Conservation (phyloP, 2,113 vertebrate genomes). For the Hypanus sabinus region DNA sequence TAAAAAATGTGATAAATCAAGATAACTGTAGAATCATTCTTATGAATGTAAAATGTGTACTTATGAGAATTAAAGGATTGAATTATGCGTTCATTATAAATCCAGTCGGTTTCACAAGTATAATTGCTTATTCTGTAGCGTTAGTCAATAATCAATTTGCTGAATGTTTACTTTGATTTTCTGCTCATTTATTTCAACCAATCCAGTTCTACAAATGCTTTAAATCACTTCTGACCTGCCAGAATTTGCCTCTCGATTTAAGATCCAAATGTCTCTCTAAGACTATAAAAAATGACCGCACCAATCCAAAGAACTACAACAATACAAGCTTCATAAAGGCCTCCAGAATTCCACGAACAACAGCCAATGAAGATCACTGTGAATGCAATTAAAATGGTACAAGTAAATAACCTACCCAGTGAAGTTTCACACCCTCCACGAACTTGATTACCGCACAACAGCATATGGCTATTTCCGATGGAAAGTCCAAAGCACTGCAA, state of each 20-base stretch:
- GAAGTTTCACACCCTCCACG: slow-evolving; percentile 41
- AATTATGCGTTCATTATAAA: neutral
- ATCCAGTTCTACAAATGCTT: slow-evolving; percentile 71
- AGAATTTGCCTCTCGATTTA: slow-evolving; percentile 44
- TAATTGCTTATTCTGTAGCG: neutral
- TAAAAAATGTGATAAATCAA: neutral
- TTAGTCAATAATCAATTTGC: neutral
- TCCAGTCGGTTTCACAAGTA: neutral
- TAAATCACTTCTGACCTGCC: slow-evolving; percentile 54
- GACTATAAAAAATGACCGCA: slow-evolving; percentile 46
- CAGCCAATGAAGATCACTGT: slow-evolving; percentile 41
- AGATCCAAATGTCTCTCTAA: slow-evolving; percentile 54
- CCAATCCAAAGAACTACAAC: slow-evolving; percentile 38
- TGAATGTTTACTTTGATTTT: neutral
- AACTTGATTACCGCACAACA: neutral
- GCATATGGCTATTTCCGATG: slow-evolving; percentile 10
- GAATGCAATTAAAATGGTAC: slow-evolving; percentile 36
- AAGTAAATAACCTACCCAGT: slow-evolving; percentile 26
- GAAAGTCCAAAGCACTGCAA: neutral
- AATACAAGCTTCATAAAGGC: slow-evolving; percentile 51
- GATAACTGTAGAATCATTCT: neutral
- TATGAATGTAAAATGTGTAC: neutral
- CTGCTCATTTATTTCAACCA: slow-evolving; percentile 30
- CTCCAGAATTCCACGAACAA: slow-evolving; percentile 45
- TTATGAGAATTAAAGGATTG: neutral